Percentiles rank a stretch among this genome's conserved stretches.
These are phyloP conservation scores for Suncus etruscus DNA, from an alignment of 2,113 vertebrate genomes.

Conservation along the genomic window DNA sequence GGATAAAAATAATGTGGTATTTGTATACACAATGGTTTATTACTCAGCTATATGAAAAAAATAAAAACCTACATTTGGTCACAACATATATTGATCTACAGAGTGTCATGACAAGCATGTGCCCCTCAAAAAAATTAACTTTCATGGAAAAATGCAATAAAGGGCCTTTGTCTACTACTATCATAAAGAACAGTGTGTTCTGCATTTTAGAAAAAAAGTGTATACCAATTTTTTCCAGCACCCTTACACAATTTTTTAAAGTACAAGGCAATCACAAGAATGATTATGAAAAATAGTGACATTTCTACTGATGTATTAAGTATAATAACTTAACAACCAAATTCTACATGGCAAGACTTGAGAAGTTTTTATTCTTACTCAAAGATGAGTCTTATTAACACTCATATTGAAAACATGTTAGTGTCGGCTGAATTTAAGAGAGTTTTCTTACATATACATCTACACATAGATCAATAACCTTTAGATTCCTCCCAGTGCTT, in stretches of 20 bases:
- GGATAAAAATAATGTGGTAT: too few species aligned
- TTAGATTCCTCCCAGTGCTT: neutral
- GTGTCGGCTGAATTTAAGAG: neutral
- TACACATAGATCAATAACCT: neutral
- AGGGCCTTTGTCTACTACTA: neutral
- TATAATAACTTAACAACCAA: neutral
- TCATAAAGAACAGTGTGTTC: slow-evolving; percentile 17
- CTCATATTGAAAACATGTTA: neutral
- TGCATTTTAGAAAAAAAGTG: neutral
- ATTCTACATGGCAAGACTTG: neutral
- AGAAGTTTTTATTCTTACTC: neutral
- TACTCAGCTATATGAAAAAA: too few species aligned
- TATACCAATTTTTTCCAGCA: neutral
- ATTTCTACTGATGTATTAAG: neutral
- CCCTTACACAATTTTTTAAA: neutral
- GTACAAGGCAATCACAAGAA: neutral
- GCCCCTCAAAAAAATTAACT: neutral
- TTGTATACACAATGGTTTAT: too few species aligned
- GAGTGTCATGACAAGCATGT: too few species aligned
- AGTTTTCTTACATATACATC: neutral
- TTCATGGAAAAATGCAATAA: slow-evolving; percentile 49
- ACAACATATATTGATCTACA: too few species aligned
- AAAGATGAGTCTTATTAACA: neutral
- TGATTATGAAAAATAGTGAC: slow-evolving; percentile 32
- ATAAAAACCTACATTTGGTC: too few species aligned